A percentile compares a stretch with the other conserved stretches of the same genome.
Conservation (phyloP, 2,113 vertebrate genomes). For the Campylomormyrus numenius region DNA sequence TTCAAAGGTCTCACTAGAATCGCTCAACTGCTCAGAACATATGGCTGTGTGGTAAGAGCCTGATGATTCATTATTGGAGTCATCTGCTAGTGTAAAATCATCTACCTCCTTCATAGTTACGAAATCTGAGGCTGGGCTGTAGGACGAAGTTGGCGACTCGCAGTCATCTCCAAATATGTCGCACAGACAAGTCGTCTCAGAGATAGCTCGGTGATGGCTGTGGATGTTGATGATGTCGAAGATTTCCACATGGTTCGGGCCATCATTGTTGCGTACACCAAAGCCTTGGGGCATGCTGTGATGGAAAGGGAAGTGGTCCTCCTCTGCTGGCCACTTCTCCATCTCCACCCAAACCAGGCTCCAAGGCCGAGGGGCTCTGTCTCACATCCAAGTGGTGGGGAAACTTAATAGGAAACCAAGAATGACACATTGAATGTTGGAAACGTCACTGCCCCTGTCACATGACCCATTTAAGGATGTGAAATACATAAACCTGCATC, state of each 20-base stretch:
- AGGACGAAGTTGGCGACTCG: slow-evolving; percentile 51
- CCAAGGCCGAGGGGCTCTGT: slow-evolving; percentile 39
- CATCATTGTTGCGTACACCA: slow-evolving; percentile 55
- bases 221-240: slow-evolving; percentile 62
- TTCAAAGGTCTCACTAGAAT: slow-evolving; percentile 66
- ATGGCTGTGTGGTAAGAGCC: slow-evolving; percentile 77
- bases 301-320: slow-evolving; percentile 62
- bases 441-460: not conserved
- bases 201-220: slow-evolving; percentile 52
- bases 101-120: slow-evolving; percentile 44
- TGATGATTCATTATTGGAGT: slow-evolving; percentile 61
- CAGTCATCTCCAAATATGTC: slow-evolving; percentile 68
- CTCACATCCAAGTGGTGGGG: slow-evolving; percentile 38
- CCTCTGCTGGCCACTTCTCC: slow-evolving; percentile 66
- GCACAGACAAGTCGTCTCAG: slow-evolving; percentile 68
- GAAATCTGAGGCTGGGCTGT: slow-evolving; percentile 45
- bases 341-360: slow-evolving; percentile 52
- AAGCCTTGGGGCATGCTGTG: slow-evolving; percentile 52
- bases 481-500: not conserved
- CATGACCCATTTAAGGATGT: not conserved
- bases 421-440: not conserved
- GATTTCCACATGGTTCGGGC: slow-evolving; percentile 64
- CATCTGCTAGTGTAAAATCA: slow-evolving; percentile 41
- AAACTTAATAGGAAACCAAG: slow-evolving; percentile 44
- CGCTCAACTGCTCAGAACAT: slow-evolving; percentile 65